Base-by-base conservation (phyloP, 2,888 invertebrate genomes). In the Thereva unica region DNA sequence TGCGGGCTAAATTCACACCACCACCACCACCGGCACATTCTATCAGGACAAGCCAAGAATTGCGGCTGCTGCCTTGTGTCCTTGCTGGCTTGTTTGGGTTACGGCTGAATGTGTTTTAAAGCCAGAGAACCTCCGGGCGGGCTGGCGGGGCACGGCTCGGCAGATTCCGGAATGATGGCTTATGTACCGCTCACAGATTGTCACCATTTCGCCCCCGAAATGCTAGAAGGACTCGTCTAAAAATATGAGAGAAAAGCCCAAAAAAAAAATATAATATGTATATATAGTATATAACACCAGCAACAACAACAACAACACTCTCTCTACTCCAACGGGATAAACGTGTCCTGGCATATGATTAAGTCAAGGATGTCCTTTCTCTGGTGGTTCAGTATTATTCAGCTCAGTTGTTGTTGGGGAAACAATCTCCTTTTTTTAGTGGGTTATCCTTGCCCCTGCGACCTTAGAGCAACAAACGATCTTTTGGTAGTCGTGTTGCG, bases 261-360 rank as follows among this genome's bases (percentile, higher is more conserved):
- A 9, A 57, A 45, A 57, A 59, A 66, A 59, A 40, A 6, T 12
- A 55, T 34, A 6, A 42, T 23, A 34, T 12, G 1, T 9, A 12
- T 9, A 41, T 42, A 6, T 55, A 7, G n/a, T 10, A 45, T 7
- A 9, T 45, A 45, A 10, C 9, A n/a, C n/a, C n/a, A n/a, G n/a
- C n/a, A 4, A 45, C 8, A 45, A 9, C 9, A n/a, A 45, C 34
- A 55, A 42, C 34, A 6, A 44, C 35, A 41, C 6, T 44, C 41
- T 54, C 45, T 54, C 41, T 54, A 59, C 67, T 44, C 67, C 52
- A 61, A 67, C 41, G 61, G 66, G 69, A 70, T 69, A 64, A 69
- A 70, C 70, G 70, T 70, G 70, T 67, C 65, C 56, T 54, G 64
- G 70, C 67, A 70, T 70, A 70, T 69, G 70, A 70, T 70, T 70